phyloP scores from a whole-genome alignment of 1,140 invertebrate species.

The Drosophila sp. region DNA sequence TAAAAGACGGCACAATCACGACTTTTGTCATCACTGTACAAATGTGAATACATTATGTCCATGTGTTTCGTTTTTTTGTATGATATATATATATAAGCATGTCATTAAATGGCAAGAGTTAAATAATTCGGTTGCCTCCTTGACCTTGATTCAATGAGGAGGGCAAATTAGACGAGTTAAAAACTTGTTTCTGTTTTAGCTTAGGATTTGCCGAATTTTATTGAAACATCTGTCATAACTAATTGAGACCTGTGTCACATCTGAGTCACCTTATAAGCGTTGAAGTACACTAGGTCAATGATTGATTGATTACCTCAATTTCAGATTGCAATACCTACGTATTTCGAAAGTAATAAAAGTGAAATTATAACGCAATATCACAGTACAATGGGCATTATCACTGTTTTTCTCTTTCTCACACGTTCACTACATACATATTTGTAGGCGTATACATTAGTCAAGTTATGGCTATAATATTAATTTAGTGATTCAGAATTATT shows the following conservation, averaged over 20 bases:
- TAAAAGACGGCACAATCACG: too few species aligned
- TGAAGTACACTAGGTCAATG: slow-evolving; percentile 6
- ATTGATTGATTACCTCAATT: background rate
- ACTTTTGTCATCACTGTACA: too few species aligned
- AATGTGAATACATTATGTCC: slow-evolving; percentile 1
- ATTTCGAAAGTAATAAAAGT: background rate
- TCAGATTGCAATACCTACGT: background rate
- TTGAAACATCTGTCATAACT: slow-evolving; percentile 4
- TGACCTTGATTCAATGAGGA: slow-evolving; percentile 32
- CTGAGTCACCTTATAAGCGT: background rate
- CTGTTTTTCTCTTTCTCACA: slow-evolving; percentile 4
- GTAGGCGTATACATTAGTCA: too few species aligned
- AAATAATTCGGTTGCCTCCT: slow-evolving; percentile 8
- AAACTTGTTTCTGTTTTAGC: slow-evolving; percentile 22
- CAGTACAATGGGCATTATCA: background rate
- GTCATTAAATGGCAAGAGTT: slow-evolving; percentile 14
- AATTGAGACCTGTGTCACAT: background rate
- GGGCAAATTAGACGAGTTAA: slow-evolving; percentile 19
- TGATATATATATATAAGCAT: slow-evolving; percentile 21
- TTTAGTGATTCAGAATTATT: too few species aligned
- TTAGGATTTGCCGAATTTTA: slow-evolving; percentile 4
- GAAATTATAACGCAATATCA: background rate
- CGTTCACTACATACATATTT: background rate
- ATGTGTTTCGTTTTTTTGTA: background rate
- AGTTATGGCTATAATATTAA: too few species aligned